Evolutionary conservation across 2,113 vertebrate genomes (phyloP).

Genomic region (Pterophyllum scalare): DNA sequence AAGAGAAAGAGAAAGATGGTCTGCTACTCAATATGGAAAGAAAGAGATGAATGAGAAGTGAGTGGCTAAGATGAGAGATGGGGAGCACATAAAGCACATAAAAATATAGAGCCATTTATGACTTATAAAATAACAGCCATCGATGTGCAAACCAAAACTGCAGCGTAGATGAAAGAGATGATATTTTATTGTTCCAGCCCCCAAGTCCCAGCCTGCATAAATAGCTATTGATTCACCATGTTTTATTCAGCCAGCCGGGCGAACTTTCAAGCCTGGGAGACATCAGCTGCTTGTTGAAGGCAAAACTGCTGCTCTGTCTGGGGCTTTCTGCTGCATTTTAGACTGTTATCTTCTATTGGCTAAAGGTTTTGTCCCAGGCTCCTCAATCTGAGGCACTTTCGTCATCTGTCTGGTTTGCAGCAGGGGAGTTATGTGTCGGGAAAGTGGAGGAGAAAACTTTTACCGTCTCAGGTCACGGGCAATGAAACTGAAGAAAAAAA

Average conservation of each 20-base stretch:
- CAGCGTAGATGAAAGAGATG: slow-evolving; percentile 71
- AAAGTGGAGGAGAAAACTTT: neutral
- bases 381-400: slow-evolving; percentile 10
- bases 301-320: neutral
- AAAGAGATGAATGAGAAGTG: neutral
- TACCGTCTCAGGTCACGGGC: neutral
- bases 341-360: neutral
- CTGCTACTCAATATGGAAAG: neutral
- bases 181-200: slow-evolving; percentile 72
- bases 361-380: slow-evolving; percentile 27
- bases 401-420: neutral
- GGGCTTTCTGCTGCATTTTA: slow-evolving; percentile 25
- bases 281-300: slow-evolving; percentile 19
- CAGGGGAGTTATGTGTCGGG: neutral
- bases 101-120: slow-evolving; percentile 59
- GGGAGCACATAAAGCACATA: slow-evolving; percentile 36
- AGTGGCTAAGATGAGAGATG: neutral
- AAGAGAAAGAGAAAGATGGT: slow-evolving; percentile 7
- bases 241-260: slow-evolving; percentile 86
- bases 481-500: neutral
- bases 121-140: slow-evolving; percentile 68
- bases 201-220: slow-evolving; percentile 79
- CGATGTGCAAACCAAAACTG: slow-evolving; percentile 67
- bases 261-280: slow-evolving; percentile 71
- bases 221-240: slow-evolving; percentile 88